These are phyloP conservation scores for Chrysoperla carnea DNA, from an alignment of 1,140 invertebrate species.

Conservation along the genomic window DNA sequence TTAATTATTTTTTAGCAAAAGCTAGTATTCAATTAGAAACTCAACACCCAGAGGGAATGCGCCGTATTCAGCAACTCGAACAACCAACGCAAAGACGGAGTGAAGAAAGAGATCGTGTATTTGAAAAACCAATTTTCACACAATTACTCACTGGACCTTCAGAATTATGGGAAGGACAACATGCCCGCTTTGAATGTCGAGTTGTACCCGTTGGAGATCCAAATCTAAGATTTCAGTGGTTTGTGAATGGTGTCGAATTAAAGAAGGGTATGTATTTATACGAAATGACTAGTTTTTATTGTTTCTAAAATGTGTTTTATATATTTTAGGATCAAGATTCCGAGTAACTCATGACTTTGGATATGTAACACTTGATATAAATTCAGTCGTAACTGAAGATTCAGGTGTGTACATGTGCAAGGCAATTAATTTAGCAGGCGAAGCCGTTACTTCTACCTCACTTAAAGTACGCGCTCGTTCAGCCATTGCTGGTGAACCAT, in stretches of 20 bases:
- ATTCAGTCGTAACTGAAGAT: constrained; percentile 74
- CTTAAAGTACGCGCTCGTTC: constrained; percentile 71
- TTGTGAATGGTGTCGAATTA: constrained; percentile 79
- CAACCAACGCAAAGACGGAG: constrained; percentile 41
- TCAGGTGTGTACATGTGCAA: constrained; percentile 87
- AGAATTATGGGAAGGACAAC: constrained; percentile 84
- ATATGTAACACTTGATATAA: constrained; percentile 82
- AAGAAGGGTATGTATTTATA: constrained; percentile 51
- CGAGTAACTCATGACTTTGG: constrained; percentile 85
- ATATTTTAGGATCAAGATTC: constrained; percentile 55
- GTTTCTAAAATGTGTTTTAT: constrained; percentile 13
- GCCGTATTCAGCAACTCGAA: constrained; percentile 84
- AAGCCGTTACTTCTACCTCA: constrained; percentile 77
- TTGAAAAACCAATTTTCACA: constrained; percentile 88
- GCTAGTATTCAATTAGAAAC: constrained; percentile 78
- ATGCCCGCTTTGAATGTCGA: constrained; percentile 88
- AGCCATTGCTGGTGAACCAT: constrained; percentile 57
- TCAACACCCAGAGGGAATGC: constrained; percentile 89
- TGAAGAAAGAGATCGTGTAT: constrained; percentile 57
- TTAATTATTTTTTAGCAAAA: constrained; percentile 41
- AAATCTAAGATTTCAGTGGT: constrained; percentile 83
- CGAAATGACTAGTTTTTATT: background rate
- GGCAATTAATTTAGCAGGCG: constrained; percentile 76
- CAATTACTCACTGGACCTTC: constrained; percentile 74
- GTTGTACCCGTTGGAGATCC: constrained; percentile 92